Base-by-base conservation (phyloP, 2,113 vertebrate species). In the Lepus americanus region DNA sequence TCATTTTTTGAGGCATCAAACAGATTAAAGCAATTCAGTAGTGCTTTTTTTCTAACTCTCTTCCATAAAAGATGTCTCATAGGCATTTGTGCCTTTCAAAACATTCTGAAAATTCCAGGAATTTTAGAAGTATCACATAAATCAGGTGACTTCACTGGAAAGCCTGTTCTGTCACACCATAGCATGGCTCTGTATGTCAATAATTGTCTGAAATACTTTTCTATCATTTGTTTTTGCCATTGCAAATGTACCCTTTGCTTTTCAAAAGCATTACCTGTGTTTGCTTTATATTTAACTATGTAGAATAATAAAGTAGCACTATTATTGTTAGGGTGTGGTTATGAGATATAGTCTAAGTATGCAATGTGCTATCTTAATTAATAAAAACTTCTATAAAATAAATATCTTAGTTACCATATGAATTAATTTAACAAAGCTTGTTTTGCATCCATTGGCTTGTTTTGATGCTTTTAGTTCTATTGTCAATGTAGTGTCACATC, bases 91-190 rank as follows among this genome's bases (percentile, higher is more conserved):
- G 11, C 10, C 36, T 61, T 11, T 36, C 3, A 87, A 25, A 33
- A 33, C 5, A 77, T 27, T 5, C 74, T 44, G 33, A 63, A 49
- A 20, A 33, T 53, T 51, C 3, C 6, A 53, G 14, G 6, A 33
- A 78, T 27, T 53, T 14, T 22, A 1, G 0, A 27, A 33, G 16
- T 33, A 10, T 27, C 39, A 0, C 1, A 25, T 27, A 39, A 13
- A 9, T 27, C 29, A 27, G 2, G 23, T 27, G 25, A 33, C 23
- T 19, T 33, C n/a, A 19, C 31, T 81, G 55, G 59, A 33, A 17
- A 27, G 23, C 23, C 33, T 31, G 22, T 33, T n/a, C n/a, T n/a
- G n/a, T 16, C 31, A 33, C 22, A 3, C 5, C 9, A 29, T 19
- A 0, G 14, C 33, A n/a, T 63, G 51, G 23, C 10, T 44, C 36